A percentile compares a stretch with the other conserved stretches of the same genome.
These are phyloP conservation scores for Liodrosophila aerea DNA, from an alignment of 2,888 invertebrate species.

Conservation along the genomic window DNA sequence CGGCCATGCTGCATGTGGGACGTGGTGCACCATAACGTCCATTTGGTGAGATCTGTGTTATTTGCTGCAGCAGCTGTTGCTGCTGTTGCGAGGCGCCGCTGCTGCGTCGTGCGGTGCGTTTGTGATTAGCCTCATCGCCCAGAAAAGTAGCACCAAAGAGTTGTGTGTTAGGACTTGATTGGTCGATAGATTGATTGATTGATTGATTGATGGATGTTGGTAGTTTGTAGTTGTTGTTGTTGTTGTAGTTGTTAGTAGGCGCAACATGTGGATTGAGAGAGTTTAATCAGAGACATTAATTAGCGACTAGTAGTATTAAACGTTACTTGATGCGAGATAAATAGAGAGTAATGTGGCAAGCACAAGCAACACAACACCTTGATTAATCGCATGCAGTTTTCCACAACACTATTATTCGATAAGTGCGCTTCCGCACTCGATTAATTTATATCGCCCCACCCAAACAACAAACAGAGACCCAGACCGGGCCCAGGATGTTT, in stretches of 20 bases:
- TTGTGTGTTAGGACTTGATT: constrained; percentile 82
- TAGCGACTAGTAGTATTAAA: background rate
- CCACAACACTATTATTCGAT: constrained; percentile 45
- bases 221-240: constrained; percentile 34
- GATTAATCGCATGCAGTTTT: constrained; percentile 39
- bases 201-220: constrained; percentile 34
- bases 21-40: constrained; percentile 86
- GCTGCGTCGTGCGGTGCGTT: constrained; percentile 50
- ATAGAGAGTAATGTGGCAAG: constrained; percentile 1
- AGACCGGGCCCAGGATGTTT: constrained; percentile 53
- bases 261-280: constrained; percentile 63
- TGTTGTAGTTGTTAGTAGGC: constrained; percentile 58
- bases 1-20: constrained; percentile 87
- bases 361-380: constrained; percentile 48
- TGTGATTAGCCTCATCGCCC: constrained; percentile 74
- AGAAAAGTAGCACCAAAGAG: constrained; percentile 82
- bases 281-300: constrained; percentile 25
- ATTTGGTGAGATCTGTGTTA: constrained; percentile 82
- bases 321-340: too few relatives aligned
- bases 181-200: constrained; percentile 12
- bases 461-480: constrained; percentile 13
- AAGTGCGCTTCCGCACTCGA: constrained; percentile 50
- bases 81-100: constrained; percentile 43
- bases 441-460: constrained; percentile 46
- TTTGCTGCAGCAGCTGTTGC: constrained; percentile 64